Conservation (phyloP, 2,888 invertebrate genomes). For the Onthophagus sagittarius region DNA sequence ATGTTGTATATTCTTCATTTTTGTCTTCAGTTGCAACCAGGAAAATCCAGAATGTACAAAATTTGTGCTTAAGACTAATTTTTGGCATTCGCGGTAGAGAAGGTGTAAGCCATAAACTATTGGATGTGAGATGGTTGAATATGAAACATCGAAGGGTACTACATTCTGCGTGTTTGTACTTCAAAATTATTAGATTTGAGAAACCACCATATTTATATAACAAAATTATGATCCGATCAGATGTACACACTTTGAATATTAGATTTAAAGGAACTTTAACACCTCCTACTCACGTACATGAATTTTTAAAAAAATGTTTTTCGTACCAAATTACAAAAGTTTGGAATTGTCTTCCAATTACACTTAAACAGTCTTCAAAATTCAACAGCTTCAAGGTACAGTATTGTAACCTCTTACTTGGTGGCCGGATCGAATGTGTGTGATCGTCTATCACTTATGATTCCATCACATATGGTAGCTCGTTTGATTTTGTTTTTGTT, state of each 20-base stretch:
- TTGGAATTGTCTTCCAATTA: too few relatives aligned
- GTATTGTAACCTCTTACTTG: too few relatives aligned
- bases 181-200: conserved; percentile 6
- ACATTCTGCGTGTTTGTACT: conserved; percentile 8
- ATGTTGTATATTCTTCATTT: conserved; percentile 6
- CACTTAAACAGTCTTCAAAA: too few relatives aligned
- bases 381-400: too few relatives aligned
- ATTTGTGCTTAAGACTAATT: conserved; percentile 15
- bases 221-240: conserved; percentile 1
- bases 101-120: conserved; percentile 5
- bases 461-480: too few relatives aligned
- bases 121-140: conserved; percentile 7
- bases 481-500: too few relatives aligned
- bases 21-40: neutral
- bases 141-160: conserved; percentile 8
- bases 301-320: conserved; percentile 11
- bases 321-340: conserved; percentile 2
- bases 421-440: too few relatives aligned
- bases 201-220: conserved; percentile 13
- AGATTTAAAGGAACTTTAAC: conserved; percentile 12
- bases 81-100: conserved; percentile 11
- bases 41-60: conserved; percentile 17
- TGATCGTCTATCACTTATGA: too few relatives aligned
- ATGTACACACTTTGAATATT: conserved; percentile 15
- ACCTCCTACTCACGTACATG: conserved; percentile 9